These are phyloP conservation scores for Elmis aenea DNA, from an alignment of 2,888 invertebrate genomes.

Conservation along the genomic window DNA sequence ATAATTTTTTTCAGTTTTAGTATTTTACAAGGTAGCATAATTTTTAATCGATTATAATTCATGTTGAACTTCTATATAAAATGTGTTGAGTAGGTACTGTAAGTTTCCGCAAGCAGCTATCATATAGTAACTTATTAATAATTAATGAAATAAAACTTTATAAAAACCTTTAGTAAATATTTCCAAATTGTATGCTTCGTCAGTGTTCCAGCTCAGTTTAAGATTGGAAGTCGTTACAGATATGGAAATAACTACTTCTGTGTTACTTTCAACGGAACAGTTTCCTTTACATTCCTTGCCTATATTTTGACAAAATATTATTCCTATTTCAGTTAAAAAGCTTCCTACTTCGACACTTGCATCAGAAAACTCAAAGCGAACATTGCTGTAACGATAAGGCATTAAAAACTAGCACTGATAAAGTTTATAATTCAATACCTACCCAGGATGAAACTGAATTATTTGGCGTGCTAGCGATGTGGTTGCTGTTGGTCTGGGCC, in stretches of 20 bases:
- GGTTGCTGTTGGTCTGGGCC: slow-evolving; percentile 60
- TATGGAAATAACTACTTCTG: slow-evolving; percentile 55
- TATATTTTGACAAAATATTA: slow-evolving; percentile 54
- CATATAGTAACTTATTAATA: too few relatives aligned
- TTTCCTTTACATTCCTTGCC: slow-evolving; percentile 55
- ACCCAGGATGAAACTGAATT: slow-evolving; percentile 14
- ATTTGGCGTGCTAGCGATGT: slow-evolving; percentile 10
- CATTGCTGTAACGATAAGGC: slow-evolving; percentile 25
- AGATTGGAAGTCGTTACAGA: slow-evolving; percentile 49
- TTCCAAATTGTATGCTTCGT: slow-evolving; percentile 61
- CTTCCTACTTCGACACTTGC: slow-evolving; percentile 48
- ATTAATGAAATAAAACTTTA: too few relatives aligned
- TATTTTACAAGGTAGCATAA: too few relatives aligned
- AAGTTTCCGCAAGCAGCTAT: too few relatives aligned
- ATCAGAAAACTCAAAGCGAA: slow-evolving; percentile 49
- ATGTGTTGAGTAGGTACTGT: too few relatives aligned
- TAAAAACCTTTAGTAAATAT: slow-evolving; percentile 10
- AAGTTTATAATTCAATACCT: too few relatives aligned
- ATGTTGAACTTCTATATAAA: too few relatives aligned
- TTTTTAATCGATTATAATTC: too few relatives aligned
- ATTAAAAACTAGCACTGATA: too few relatives aligned
- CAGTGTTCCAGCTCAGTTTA: slow-evolving; percentile 60
- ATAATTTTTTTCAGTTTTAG: too few relatives aligned
- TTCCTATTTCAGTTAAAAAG: slow-evolving; percentile 53
- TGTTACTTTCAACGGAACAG: slow-evolving; percentile 45